These are phyloP conservation scores for Plectrocnemia conspersa DNA, from an alignment of 1,140 invertebrate genomes.

Conservation along the genomic window DNA sequence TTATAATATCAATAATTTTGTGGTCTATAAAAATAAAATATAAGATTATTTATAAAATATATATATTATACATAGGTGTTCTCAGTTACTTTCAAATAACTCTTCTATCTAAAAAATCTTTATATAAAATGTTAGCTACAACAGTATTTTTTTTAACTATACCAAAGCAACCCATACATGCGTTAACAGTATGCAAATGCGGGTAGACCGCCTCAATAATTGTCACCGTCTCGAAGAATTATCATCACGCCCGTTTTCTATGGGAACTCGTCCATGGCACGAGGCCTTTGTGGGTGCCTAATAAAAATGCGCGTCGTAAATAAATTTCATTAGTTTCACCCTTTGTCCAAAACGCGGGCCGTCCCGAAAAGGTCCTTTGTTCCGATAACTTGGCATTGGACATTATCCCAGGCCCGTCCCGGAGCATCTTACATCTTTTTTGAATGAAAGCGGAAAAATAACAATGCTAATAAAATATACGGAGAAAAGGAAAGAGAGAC, in stretches of 20 bases:
- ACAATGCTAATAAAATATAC: slow-evolving; percentile 30
- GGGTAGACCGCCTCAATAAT: slow-evolving; percentile 8
- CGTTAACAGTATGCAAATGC: too few species aligned
- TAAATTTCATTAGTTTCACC: slow-evolving; percentile 30
- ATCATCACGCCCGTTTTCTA: slow-evolving; percentile 10
- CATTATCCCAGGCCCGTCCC: neutral
- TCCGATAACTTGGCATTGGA: slow-evolving; percentile 17
- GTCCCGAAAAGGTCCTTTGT: slow-evolving; percentile 17
- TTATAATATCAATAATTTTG: too few species aligned
- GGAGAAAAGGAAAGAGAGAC: slow-evolving; percentile 13
- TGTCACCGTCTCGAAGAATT: slow-evolving; percentile 10
- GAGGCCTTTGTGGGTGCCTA: neutral
- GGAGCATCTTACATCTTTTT: slow-evolving; percentile 15
- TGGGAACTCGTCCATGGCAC: neutral
- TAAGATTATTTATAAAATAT: too few species aligned
- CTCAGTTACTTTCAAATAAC: too few species aligned
- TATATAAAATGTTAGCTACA: too few species aligned
- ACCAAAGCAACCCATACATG: too few species aligned
- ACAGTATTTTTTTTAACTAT: too few species aligned
- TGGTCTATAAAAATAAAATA: too few species aligned
- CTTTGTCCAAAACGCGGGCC: slow-evolving; percentile 26
- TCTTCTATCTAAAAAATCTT: too few species aligned
- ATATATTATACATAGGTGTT: too few species aligned
- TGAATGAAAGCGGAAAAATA: slow-evolving; percentile 17
- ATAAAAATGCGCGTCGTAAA: slow-evolving; percentile 30